A percentile compares a stretch with the other conserved stretches of the same genome.
Evolutionary conservation across 2,113 vertebrate genomes (phyloP).

Genomic region (Sterna hirundo): DNA sequence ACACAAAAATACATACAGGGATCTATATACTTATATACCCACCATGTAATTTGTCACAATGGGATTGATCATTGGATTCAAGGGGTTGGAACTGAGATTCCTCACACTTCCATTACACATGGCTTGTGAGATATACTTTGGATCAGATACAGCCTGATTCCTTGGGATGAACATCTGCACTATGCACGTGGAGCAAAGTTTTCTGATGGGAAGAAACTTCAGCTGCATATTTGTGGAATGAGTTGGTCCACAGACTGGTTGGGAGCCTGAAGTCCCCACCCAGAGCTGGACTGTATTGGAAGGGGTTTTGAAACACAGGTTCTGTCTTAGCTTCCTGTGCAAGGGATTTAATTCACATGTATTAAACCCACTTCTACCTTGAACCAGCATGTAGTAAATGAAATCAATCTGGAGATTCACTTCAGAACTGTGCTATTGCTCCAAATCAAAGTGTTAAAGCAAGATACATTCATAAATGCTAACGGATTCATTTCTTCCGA

Average conservation of each 20-base stretch:
- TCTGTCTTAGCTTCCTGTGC: neutral
- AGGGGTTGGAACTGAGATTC: neutral
- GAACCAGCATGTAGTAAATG: neutral
- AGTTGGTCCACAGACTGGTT: neutral
- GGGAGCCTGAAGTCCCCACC: neutral
- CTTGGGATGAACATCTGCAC: neutral
- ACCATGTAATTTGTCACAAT: neutral
- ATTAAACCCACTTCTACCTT: neutral
- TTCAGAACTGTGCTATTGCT: neutral
- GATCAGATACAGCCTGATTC: neutral
- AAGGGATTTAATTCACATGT: neutral
- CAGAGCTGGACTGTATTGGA: neutral
- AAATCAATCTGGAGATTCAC: neutral
- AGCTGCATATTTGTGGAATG: neutral
- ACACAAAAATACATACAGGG: neutral
- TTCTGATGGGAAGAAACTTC: neutral
- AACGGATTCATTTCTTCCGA: neutral
- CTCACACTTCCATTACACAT: neutral
- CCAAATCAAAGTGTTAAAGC: neutral
- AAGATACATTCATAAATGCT: neutral
- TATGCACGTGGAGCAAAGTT: neutral
- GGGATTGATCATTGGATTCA: neutral
- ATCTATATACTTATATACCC: neutral
- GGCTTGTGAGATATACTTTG: neutral
- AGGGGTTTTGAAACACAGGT: neutral